phyloP scores from a whole-genome alignment of 2,797 vertebrate species.

The Lithobates pipiens region DNA sequence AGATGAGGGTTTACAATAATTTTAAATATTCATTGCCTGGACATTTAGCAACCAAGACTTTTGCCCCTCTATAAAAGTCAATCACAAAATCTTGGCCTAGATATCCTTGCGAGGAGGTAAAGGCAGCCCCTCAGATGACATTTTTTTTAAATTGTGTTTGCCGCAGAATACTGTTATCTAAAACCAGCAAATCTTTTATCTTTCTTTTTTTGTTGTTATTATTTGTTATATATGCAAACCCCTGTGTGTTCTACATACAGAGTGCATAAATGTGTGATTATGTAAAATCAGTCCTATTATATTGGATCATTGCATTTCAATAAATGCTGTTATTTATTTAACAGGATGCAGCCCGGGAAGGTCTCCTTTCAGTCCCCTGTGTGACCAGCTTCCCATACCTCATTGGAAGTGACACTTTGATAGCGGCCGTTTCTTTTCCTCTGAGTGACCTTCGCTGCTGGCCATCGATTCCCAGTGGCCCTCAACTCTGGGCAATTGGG shows the following conservation, averaged over 20 bases:
- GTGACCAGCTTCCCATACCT: constrained; percentile 80
- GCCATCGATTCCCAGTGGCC: constrained; percentile 86
- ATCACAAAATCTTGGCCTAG: too few species aligned
- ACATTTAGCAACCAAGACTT: too few species aligned
- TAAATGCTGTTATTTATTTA: constrained; percentile 50
- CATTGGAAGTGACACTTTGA: constrained; percentile 86
- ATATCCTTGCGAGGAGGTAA: too few species aligned
- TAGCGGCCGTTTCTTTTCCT: constrained; percentile 80
- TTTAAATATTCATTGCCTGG: too few species aligned
- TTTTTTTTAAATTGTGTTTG: too few species aligned
- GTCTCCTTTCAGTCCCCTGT: constrained; percentile 70
- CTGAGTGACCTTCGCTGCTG: constrained; percentile 84
- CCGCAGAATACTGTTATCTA: too few species aligned
- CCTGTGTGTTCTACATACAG: background rate
- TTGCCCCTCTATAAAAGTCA: too few species aligned
- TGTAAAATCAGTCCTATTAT: constrained; percentile 13
- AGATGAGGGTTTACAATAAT: too few species aligned
- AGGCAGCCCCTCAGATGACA: too few species aligned
- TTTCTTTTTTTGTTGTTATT: too few species aligned
- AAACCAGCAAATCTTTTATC: too few species aligned
- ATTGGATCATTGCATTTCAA: constrained; percentile 39
- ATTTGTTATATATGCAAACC: too few species aligned
- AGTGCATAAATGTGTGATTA: background rate
- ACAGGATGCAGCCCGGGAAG: constrained; percentile 25
- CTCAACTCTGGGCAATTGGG: constrained; percentile 77